Conservation (phyloP, 2,888 invertebrate genomes). For the Branchipolynoe longqiensis region DNA sequence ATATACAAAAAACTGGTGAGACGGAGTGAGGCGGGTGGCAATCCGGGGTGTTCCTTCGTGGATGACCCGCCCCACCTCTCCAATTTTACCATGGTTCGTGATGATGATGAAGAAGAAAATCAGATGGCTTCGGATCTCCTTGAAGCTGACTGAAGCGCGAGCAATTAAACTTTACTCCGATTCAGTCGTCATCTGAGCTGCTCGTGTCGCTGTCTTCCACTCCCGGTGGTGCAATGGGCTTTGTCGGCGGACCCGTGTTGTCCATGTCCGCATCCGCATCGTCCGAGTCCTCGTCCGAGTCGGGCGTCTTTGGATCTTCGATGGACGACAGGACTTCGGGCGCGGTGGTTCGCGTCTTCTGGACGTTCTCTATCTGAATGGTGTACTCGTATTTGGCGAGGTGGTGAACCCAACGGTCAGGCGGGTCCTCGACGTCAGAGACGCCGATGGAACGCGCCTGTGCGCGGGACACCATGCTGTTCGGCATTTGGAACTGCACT, state of each 20-base stretch:
- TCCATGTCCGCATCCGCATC: background rate
- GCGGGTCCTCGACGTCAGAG: slow-evolving; percentile 86
- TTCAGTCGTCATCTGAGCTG: slow-evolving; percentile 45
- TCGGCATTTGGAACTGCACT: slow-evolving; percentile 99
- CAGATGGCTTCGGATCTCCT: background rate
- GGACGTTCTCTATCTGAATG: slow-evolving; percentile 76
- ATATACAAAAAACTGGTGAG: too few species aligned
- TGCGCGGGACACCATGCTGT: slow-evolving; percentile 91
- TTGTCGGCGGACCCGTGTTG: background rate
- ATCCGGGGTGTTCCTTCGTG: background rate
- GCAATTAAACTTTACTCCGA: background rate
- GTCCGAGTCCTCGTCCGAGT: background rate
- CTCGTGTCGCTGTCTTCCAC: slow-evolving; percentile 25
- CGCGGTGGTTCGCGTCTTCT: slow-evolving; percentile 15
- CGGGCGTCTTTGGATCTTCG: slow-evolving; percentile 37
- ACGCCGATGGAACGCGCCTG: slow-evolving; percentile 92
- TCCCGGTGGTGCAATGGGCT: background rate
- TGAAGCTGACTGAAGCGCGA: background rate
- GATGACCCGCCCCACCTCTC: background rate
- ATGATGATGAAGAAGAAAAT: slow-evolving; percentile 18
- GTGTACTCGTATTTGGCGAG: slow-evolving; percentile 91
- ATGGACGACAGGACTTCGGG: slow-evolving; percentile 37
- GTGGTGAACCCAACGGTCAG: slow-evolving; percentile 98
- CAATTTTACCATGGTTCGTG: slow-evolving; percentile 42
- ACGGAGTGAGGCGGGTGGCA: background rate